Base-by-base conservation (phyloP, 2,113 vertebrate species). In the Rissa tridactyla region DNA sequence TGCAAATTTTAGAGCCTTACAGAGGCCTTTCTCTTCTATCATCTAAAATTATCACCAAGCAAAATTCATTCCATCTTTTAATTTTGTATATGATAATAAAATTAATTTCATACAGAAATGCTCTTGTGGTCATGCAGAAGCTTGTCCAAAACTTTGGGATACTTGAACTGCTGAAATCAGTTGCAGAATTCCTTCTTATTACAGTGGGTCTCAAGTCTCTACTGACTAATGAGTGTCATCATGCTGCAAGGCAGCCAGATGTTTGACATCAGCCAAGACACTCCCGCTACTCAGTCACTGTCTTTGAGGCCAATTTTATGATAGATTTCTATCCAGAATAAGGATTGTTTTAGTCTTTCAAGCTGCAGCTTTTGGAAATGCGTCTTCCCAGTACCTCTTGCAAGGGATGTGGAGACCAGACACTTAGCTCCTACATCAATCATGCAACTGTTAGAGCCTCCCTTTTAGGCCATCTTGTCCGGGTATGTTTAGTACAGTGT, bases 361-460 rank as follows among this genome's bases (percentile, higher is more conserved):
- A 92, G 61, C 26, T 91, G 88, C 46, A 70, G 66, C 26, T 92
- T 92, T 90, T 90, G 88, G 66, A 92, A 40, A 36, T 92, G 44
- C 1, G 1, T 86, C 22, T 82, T 94, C 34, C 23, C 58, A 69
- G 23, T 57, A 61, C 40, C 36, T 92, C 85, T 94, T 88, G 61
- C 52, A 82, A 44, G 40, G 29, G 79, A 32, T 94, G 68, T 92
- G 88, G 49, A 73, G 49, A 72, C 29, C 90, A 93, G 79, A 80
- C 42, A 21, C 54, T 90, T 94, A 94, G 82, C 90, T 85, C 80
- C 44, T 92, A 75, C 64, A 57, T 95, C 81, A 61, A 25, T 80
- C 66, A 7, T 46, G 18, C 40, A 66, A 22, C 32, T 38, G 42
- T 71, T 73, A 75, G 5, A 55, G 72, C 34, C 38, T 84, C 46